phyloP scores from a whole-genome alignment of 2,113 vertebrate species.

The Chloropsis hardwickii region DNA sequence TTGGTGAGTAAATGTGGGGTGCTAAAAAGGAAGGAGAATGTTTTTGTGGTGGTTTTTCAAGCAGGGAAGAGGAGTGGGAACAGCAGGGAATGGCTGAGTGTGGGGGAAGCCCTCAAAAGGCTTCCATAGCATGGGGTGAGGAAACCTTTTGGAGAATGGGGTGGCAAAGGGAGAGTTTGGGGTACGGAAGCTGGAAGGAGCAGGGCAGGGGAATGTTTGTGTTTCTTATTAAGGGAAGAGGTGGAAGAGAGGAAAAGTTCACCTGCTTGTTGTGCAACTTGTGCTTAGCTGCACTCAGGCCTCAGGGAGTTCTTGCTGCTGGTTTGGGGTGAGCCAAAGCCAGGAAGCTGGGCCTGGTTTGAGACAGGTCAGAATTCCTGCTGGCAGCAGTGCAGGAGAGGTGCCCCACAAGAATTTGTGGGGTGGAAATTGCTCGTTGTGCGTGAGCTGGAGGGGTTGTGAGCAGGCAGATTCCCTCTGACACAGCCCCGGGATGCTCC shows the following conservation, averaged over 20 bases:
- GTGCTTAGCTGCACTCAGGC: background rate
- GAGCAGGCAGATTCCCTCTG: background rate
- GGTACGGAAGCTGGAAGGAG: background rate
- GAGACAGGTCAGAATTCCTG: rapidly evolving
- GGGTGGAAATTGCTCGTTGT: background rate
- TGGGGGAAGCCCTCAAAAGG: rapidly evolving
- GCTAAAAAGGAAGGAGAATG: background rate
- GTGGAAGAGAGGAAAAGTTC: background rate
- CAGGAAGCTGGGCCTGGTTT: background rate
- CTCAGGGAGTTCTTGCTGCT: background rate
- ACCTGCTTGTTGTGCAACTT: background rate
- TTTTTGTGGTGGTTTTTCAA: rapidly evolving
- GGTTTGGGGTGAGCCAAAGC: background rate
- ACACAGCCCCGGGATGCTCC: background rate
- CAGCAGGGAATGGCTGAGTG: background rate
- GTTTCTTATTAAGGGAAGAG: background rate
- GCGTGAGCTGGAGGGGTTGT: background rate
- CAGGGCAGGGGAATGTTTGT: background rate
- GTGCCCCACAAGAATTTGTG: rapidly evolving
- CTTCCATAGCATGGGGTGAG: background rate
- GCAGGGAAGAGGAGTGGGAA: background rate
- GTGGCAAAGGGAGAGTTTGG: background rate
- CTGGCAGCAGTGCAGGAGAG: background rate
- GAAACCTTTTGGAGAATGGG: background rate
- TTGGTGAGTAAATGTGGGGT: rapidly evolving